A percentile compares a stretch with the other conserved stretches of the same genome.
These are phyloP conservation scores for Anabacerthia variegaticeps DNA, from an alignment of 2,797 vertebrate genomes.

Conservation along the genomic window DNA sequence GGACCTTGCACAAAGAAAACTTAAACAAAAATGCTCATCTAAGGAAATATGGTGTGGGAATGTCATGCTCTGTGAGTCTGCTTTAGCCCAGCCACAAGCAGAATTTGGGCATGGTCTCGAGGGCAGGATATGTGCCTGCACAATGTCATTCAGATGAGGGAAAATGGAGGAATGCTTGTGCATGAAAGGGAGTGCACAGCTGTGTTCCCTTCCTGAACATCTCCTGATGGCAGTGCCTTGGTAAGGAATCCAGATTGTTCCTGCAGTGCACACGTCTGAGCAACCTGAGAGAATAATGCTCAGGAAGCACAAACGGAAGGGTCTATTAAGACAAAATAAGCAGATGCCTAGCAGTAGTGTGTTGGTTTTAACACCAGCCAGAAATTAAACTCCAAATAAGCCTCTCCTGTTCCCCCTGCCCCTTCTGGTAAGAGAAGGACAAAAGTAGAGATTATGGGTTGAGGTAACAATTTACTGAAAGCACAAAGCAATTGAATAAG, in stretches of 20 bases:
- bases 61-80: not conserved
- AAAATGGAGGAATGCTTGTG: not conserved
- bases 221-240: not conserved
- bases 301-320: not conserved
- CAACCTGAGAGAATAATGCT: not conserved
- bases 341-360: too few species aligned
- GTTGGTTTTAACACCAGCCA: not conserved
- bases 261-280: not conserved
- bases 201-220: not conserved
- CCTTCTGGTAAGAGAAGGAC: not conserved
- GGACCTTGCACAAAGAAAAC: not conserved
- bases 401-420: not conserved
- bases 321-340: not conserved
- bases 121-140: not conserved
- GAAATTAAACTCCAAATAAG: not conserved
- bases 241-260: not conserved
- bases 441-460: not conserved
- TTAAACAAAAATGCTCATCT: not conserved
- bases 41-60: not conserved
- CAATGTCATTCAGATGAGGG: not conserved
- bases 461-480: not conserved
- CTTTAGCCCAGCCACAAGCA: not conserved
- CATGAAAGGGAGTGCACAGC: not conserved
- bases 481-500: not conserved
- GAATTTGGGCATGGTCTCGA: not conserved